These are phyloP conservation scores for Tonatia bakeri DNA, from an alignment of 2,113 vertebrate genomes.

Conservation along the genomic window DNA sequence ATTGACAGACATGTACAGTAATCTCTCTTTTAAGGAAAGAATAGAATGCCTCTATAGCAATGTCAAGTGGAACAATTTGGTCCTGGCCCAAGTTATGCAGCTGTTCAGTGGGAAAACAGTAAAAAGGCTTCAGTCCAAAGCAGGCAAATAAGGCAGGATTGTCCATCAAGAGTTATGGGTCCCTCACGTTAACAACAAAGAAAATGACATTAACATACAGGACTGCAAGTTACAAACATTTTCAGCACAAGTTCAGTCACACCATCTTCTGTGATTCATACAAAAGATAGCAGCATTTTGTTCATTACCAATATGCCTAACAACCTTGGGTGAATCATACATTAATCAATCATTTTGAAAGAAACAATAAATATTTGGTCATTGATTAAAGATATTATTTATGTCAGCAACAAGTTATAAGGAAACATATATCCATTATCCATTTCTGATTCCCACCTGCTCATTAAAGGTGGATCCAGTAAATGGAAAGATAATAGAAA, in stretches of 20 bases:
- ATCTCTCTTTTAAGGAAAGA: slow-evolving; percentile 61
- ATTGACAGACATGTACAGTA: slow-evolving; percentile 57
- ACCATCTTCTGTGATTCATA: background rate
- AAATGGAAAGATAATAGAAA: background rate
- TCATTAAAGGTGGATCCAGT: background rate
- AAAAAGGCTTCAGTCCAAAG: slow-evolving; percentile 52
- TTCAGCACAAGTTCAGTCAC: background rate
- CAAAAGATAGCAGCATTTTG: background rate
- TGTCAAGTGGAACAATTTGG: slow-evolving; percentile 51
- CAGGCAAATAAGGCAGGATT: slow-evolving; percentile 41
- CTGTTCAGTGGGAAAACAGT: slow-evolving; percentile 62
- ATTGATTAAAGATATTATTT: background rate
- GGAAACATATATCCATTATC: background rate
- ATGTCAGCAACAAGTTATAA: background rate
- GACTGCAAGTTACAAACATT: background rate
- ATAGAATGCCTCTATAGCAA: slow-evolving; percentile 42
- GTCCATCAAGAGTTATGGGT: slow-evolving; percentile 53
- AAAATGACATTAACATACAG: slow-evolving; percentile 40
- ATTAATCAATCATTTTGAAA: background rate
- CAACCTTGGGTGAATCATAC: background rate
- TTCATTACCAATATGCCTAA: too few species aligned
- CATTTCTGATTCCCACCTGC: background rate
- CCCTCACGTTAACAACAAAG: slow-evolving; percentile 64
- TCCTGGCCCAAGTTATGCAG: slow-evolving; percentile 58
- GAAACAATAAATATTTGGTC: background rate